Percentiles rank a stretch among this genome's conserved stretches.
phyloP scores from a whole-genome alignment of 2,113 vertebrate genomes.

The Gasterosteus aculeatus region DNA sequence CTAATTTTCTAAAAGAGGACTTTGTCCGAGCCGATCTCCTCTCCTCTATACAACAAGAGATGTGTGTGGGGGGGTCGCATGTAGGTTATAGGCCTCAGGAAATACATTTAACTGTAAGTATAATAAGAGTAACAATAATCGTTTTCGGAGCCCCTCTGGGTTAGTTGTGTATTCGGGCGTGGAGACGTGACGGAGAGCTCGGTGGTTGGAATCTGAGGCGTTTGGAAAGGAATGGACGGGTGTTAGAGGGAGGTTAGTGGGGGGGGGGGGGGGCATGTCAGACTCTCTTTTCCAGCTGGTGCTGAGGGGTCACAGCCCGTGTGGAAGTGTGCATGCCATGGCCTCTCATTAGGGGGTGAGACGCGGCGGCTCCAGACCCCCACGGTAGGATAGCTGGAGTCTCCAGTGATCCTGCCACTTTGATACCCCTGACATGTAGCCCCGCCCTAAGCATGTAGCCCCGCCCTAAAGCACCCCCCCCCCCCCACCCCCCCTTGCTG shows the following conservation, averaged over 20 bases:
- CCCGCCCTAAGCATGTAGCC: slow-evolving; percentile 15
- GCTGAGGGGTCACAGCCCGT: slow-evolving; percentile 68
- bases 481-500: too few relatives aligned
- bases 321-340: slow-evolving; percentile 72
- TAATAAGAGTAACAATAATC: too few relatives aligned
- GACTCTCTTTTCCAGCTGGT: slow-evolving; percentile 76
- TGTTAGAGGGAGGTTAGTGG: neutral
- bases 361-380: slow-evolving; percentile 82
- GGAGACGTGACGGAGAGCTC: slow-evolving; percentile 42
- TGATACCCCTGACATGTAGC: slow-evolving; percentile 78
- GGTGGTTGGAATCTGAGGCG: slow-evolving; percentile 66
- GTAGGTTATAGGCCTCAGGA: too few relatives aligned
- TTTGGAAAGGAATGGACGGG: slow-evolving; percentile 44
- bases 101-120: too few relatives aligned
- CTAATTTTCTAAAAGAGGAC: too few relatives aligned
- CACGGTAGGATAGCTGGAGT: slow-evolving; percentile 75
- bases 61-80: too few relatives aligned
- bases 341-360: slow-evolving; percentile 82
- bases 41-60: too few relatives aligned
- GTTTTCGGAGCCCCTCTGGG: neutral
- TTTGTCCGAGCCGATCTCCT: too few relatives aligned
- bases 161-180: slow-evolving; percentile 16
- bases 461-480: too few relatives aligned
- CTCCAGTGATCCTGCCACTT: slow-evolving; percentile 78
- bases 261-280: slow-evolving; percentile 61